phyloP scores from a whole-genome alignment of 2,797 vertebrate genomes.

The Orientallactaga sibirica region DNA sequence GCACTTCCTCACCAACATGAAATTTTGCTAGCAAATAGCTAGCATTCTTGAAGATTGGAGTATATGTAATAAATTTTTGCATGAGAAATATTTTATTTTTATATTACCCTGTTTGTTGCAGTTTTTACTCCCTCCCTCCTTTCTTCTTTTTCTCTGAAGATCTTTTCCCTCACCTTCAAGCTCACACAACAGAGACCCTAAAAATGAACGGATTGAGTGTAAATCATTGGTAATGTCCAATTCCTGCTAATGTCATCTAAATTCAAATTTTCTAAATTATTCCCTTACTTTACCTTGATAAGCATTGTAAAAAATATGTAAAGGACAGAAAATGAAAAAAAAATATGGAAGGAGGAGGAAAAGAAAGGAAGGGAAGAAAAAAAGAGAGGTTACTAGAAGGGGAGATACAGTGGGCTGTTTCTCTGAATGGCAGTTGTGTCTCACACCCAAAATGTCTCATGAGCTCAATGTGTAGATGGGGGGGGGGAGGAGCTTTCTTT shows the following conservation, averaged over 20 bases:
- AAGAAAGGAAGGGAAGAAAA: constrained; percentile 52
- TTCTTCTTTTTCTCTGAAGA: constrained; percentile 60
- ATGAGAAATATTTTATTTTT: constrained; percentile 82
- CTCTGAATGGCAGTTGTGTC: constrained; percentile 64
- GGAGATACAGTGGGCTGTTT: background rate
- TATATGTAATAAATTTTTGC: constrained; percentile 73
- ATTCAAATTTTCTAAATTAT: constrained; percentile 53
- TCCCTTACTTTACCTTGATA: constrained; percentile 45
- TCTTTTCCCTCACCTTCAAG: constrained; percentile 78
- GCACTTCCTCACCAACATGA: constrained; percentile 67
- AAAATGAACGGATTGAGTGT: constrained; percentile 68
- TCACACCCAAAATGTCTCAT: constrained; percentile 46
- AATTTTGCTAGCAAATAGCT: constrained; percentile 72
- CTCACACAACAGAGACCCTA: constrained; percentile 77
- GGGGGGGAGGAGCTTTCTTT: constrained; percentile 69
- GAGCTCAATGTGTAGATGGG: constrained; percentile 62
- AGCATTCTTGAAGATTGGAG: constrained; percentile 72
- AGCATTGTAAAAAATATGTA: constrained; percentile 54
- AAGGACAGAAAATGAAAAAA: background rate
- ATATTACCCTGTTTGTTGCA: constrained; percentile 30
- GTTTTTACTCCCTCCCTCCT: constrained; percentile 11
- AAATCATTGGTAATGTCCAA: constrained; percentile 76
- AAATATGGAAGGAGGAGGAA: background rate
- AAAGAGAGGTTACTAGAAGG: background rate
- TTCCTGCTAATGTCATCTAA: constrained; percentile 77